A percentile compares a stretch with the other conserved stretches of the same genome.
Conservation (phyloP, 1,140 invertebrate genomes). For the Drosophila kurseongensis region DNA sequence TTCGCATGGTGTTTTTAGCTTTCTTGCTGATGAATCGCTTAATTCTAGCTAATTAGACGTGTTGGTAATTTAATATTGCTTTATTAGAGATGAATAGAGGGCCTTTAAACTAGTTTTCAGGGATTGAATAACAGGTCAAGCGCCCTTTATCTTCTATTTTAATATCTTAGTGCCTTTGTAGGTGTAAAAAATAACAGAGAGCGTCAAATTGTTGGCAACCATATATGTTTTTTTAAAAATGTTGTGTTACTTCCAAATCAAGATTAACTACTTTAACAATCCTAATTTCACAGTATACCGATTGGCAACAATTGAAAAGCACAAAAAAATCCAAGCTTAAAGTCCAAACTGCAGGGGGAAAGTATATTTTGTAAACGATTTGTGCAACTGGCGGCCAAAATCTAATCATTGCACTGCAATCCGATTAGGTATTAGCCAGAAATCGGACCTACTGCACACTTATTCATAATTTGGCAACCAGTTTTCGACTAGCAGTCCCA, state of each 20-base stretch:
- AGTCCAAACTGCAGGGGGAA: neutral
- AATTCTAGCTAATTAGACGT: constrained; percentile 24
- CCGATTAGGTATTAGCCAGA: constrained; percentile 20
- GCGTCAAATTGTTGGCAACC: too few species aligned
- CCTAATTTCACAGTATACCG: neutral
- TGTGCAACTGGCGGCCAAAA: constrained; percentile 1
- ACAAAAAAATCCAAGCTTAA: neutral
- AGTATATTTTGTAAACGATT: neutral
- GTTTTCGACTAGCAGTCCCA: constrained; percentile 2
- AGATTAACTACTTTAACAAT: too few species aligned
- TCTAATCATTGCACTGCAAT: constrained; percentile 21
- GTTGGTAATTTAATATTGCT: neutral
- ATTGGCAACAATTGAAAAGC: too few species aligned
- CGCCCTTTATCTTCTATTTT: too few species aligned
- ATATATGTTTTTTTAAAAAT: too few species aligned
- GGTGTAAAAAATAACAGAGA: too few species aligned
- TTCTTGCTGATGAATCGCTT: neutral
- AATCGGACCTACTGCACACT: constrained; percentile 15
- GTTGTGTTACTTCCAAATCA: too few species aligned
- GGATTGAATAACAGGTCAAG: neutral
- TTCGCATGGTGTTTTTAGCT: neutral
- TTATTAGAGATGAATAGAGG: neutral
- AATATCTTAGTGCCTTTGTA: too few species aligned
- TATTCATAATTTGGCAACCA: constrained; percentile 42
- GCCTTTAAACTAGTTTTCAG: neutral